Base-by-base conservation (phyloP, 2,797 vertebrate genomes). In the Leptodactylus fallax region DNA sequence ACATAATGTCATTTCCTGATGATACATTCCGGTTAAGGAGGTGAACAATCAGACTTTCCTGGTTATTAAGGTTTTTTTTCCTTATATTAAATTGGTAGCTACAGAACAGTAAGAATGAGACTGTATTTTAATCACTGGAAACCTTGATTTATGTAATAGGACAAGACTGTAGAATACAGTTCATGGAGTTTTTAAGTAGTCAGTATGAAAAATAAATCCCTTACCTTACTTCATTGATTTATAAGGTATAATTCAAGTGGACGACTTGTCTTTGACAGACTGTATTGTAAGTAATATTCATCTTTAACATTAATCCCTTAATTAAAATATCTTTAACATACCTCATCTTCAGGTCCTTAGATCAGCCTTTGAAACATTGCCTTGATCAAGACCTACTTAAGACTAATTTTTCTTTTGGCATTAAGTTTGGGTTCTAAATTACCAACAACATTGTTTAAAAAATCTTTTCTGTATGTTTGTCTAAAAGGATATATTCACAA, bases 241-340 rank as follows among this genome's bases (percentile, higher is more conserved):
- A 77, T 77, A 80, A 80, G 23, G 11, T 23, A 53, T 77, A 77
- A 53, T 77, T 77, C 14, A 77, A 23, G 47, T 21, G 21, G n/a
- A 74, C 61, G 67, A 74, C 36, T 74, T 74, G 49, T 7, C n/a
- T 85, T 55, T 76, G 83, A 69, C 83, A 85, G 45, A 6, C 55
- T 45, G 7, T 60, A 71, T 53, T 83, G 55, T 60, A n/a, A 60
- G 49, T 76, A 72, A n/a, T 85, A 27, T 76, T 85, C 25, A 76
- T 85, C 53, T 60, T 85, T 85, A 11, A 72, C 51, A 58, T 61
- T 53, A 74, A 17, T 61, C 19, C 69, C 53, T 85, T 83, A 74
- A 83, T 83, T 72, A 83, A 74, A 60, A 53, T 76, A 60, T 49
- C 10, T 58, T 76, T 56, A 85, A 12, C 69, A 85, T 85, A 85